A percentile compares a stretch with the other conserved stretches of the same genome.
These are phyloP conservation scores for Clavelina lepadiformis DNA, from an alignment of 23 tunicate genomes.

Conservation along the genomic window DNA sequence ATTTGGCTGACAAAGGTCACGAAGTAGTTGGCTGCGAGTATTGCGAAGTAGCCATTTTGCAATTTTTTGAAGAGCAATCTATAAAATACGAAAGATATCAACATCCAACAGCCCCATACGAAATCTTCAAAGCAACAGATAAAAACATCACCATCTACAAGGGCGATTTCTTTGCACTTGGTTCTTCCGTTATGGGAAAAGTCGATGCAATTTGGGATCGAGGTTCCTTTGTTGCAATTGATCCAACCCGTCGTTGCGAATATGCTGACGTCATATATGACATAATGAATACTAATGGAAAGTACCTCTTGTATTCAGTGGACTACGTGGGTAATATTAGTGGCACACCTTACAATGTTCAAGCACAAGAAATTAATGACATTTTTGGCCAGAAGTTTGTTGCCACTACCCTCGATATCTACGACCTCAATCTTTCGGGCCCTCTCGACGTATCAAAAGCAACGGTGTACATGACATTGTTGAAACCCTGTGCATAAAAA, in stretches of 20 bases:
- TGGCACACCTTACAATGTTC: no score
- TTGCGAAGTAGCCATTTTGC: slow-evolving; percentile 29
- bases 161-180: slow-evolving; percentile 52
- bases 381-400: no score
- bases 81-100: not conserved
- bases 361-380: no score
- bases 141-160: slow-evolving; percentile 54
- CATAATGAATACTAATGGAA: slow-evolving; percentile 13
- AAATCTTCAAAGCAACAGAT: slow-evolving; percentile 20
- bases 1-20: slow-evolving; percentile 58
- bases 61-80: slow-evolving; percentile 33
- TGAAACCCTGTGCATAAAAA: no score
- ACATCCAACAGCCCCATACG: not conserved
- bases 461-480: no score
- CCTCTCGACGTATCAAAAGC: no score
- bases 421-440: no score
- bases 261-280: slow-evolving; percentile 26
- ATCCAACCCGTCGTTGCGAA: slow-evolving; percentile 6
- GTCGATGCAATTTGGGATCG: slow-evolving; percentile 71
- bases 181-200: slow-evolving; percentile 22
- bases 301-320: slow-evolving; percentile 24
- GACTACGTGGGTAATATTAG: no score
- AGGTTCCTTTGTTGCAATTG: slow-evolving; percentile 56
- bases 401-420: no score
- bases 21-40: slow-evolving; percentile 78